phyloP scores from a whole-genome alignment of 2,113 vertebrate species.

The Malurus melanocephalus region DNA sequence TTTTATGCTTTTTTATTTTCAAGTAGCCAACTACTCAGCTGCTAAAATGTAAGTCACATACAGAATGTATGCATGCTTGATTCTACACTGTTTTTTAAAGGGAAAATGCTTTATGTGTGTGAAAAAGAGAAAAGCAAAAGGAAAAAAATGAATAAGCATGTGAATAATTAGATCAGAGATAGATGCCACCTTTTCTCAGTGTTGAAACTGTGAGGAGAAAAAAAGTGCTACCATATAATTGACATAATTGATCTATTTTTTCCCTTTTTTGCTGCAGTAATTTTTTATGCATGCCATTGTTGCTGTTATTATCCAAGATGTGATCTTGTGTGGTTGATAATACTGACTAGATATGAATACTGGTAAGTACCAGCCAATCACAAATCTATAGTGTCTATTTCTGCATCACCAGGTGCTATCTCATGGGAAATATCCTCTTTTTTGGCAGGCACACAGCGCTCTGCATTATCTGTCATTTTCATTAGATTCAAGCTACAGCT shows the following conservation, averaged over 20 bases:
- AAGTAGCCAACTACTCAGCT: conserved; percentile 49
- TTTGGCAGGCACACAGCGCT: conserved; percentile 76
- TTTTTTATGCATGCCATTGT: conserved; percentile 84
- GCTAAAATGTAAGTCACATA: conserved; percentile 61
- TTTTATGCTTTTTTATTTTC: conserved; percentile 47
- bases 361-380: conserved; percentile 81
- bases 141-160: conserved; percentile 55
- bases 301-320: conserved; percentile 81
- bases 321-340: conserved; percentile 85
- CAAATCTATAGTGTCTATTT: conserved; percentile 78
- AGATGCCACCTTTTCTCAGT: conserved; percentile 76
- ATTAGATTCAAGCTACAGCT: conserved; percentile 78
- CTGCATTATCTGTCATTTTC: conserved; percentile 84
- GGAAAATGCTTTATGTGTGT: conserved; percentile 58
- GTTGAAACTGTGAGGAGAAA: conserved; percentile 71
- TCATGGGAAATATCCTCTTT: conserved; percentile 81
- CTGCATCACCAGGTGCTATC: conserved; percentile 80
- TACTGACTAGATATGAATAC: conserved; percentile 79
- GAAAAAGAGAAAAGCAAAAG: conserved; percentile 42
- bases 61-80: conserved; percentile 37
- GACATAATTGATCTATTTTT: conserved; percentile 88
- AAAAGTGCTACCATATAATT: conserved; percentile 87
- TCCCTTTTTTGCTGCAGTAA: conserved; percentile 82
- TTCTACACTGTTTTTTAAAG: conserved; percentile 49
- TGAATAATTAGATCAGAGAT: conserved; percentile 86